Evolutionary conservation across 2,113 vertebrate species (phyloP).

Genomic region (Paramormyrops kingsleyae): DNA sequence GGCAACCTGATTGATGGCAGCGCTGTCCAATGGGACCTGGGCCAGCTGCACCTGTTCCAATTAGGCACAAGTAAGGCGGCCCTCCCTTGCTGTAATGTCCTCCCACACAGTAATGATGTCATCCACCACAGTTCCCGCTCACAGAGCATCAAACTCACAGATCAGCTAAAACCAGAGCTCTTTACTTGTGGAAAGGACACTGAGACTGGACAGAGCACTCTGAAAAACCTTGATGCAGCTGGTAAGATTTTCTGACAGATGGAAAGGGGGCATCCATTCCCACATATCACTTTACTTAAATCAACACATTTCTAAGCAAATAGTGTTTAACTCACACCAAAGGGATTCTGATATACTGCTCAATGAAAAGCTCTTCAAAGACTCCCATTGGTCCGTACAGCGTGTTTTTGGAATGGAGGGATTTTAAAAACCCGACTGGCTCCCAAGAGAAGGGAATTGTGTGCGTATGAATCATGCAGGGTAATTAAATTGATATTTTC

Average conservation of each 20-base stretch:
- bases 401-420: background rate
- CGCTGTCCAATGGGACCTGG: background rate
- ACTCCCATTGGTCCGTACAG: background rate
- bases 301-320: background rate
- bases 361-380: background rate
- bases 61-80: background rate
- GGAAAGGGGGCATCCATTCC: background rate
- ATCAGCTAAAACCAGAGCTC: background rate
- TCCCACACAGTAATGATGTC: background rate
- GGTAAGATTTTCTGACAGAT: background rate
- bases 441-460: constrained; percentile 5
- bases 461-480: constrained; percentile 9
- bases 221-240: background rate
- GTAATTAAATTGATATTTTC: constrained; percentile 23
- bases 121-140: background rate
- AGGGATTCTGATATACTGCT: background rate
- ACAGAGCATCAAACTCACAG: background rate
- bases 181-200: background rate
- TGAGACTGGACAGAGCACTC: background rate
- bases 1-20: background rate
- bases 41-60: background rate
- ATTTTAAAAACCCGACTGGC: constrained; percentile 12
- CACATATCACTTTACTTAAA: background rate
- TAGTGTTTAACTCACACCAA: background rate
- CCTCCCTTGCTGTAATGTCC: background rate